Evolutionary conservation across 2,888 invertebrate species (phyloP), one percentile per base, ranked within the genome.

Genomic region (Acleris laterana): DNA sequence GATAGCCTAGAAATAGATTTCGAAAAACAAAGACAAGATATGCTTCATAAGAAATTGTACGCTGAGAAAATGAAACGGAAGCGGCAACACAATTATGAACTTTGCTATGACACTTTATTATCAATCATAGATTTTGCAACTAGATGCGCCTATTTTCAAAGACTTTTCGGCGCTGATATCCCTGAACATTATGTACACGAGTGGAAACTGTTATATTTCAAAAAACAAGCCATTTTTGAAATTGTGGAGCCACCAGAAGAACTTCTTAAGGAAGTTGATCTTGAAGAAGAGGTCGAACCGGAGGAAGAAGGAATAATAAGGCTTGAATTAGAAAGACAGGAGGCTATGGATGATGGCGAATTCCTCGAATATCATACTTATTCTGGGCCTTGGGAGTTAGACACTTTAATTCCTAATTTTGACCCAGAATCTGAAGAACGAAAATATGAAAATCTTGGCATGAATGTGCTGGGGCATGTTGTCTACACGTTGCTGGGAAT

Each of bases 121-220:
- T 93, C 94, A 53, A 77, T 95, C 1, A 83, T 94, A 1, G 94
- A 94, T 77, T 92, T 94, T 48, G 93, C 94, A 0, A 79, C 94
- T 2, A 93, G 90, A 77, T 86, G 88, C 69, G 90, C 85, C 2
- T 94, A 94, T 70, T 94, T 89, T 73, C 90, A 86, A 71, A 79
- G 80, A 62, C 69, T 87, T 11, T 80, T 90, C 49, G 87, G 77
- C n/a, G 85, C 82, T 51, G 84, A 88, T 11, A 88, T 95, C 44
- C 93, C 94, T 0, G 74, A 83, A 53, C 83, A 89, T 68, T 87
- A 93, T 68, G 89, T 93, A 75, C 88, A 90, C 57, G 93, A 94
- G 73, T 95, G 95, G 94, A 94, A 93, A 76, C 83, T 82, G 20
- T 81, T 95, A 52, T 95, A 94, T 76, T 83, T 90, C 52, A 93